Base-by-base conservation (phyloP, 1,140 invertebrate genomes). In the Venustaconcha ellipsiformis region DNA sequence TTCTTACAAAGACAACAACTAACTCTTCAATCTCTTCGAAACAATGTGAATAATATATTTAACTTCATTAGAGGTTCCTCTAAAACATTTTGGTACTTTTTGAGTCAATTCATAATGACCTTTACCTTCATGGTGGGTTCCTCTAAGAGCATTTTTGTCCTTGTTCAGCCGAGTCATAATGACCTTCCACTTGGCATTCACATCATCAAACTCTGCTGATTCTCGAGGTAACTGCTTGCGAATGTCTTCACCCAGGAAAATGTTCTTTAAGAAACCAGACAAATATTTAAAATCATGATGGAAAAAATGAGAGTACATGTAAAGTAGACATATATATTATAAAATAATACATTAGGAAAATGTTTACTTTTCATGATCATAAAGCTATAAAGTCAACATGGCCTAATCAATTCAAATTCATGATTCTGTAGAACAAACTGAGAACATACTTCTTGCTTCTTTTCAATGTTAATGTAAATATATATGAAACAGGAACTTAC, bases 161-260 rank as follows among this genome's bases (percentile, higher is more conserved):
- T 88, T 86, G 76, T 88, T 87, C 14, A 91, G 76, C 30, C 86
- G 78, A 14, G 78, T 82, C 88, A 90, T 90, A 23, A 90, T 89
- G 14, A 83, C 83, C 68, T 89, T 90, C 89, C 89, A 91, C 62
- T 83, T 87, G 23, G 76, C 82, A 78, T 90, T 90, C 15, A 91
- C 82, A 23, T 88, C 82, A 78, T 91, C 89, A 84, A 90, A 91
- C 26, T 89, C 88, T 11, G 85, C 86, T 14, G 89, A 89, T 74
- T 91, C 90, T 69, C 85, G 77, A 0, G 89, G 88, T n/a, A 90
- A 75, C 78, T 91, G 89, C 70, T 88, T 89, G 57, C 89, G 79
- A 72, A 91, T 90, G 78, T 91, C 90, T 75, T 90, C 90, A 59
- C 89, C 89, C 23, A 89, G 81, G 81, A 91, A 91, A 74, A 91